Evolutionary conservation across 2,888 invertebrate species (phyloP), one percentile per base, ranked within the genome.

Genomic region (Seladonia tumulorum): DNA sequence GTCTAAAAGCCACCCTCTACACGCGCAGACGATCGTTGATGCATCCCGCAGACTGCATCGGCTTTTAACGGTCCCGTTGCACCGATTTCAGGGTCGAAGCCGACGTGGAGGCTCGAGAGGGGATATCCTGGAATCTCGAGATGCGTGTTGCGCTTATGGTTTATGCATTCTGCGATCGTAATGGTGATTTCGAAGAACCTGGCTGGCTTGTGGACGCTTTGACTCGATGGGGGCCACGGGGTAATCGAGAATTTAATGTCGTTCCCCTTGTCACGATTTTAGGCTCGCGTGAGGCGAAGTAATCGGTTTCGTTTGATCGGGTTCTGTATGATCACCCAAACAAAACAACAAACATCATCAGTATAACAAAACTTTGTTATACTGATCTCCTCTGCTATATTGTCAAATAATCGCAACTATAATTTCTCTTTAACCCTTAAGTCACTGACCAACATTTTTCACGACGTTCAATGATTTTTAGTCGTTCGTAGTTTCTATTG

Each of bases 1-100:
- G 85, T 89, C 90, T 81, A 89, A 90, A 90, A 88, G 84, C 89
- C 88, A 82, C 86, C 88, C 88, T 84, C 85, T 83, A 76, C 66
- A 35, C 76, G 60, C 39, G 63, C 53, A 66, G 80, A 49, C 82
- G 82, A 78, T 71, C 82, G 66, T 57, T 72, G 81, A 85, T 79
- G 83, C 80, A 72, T 80, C 70, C 53, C 74, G 35, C 74, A 77
- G 63, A 63, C 63, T 83, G 70, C 75, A 79, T 79, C 87, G 79
- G 85, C 82, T 81, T 87, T 85, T 90, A 90, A 90, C 90, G 90
- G 90, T 89, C 74, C 77, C 63, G 72, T 76, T 79, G 47, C 29
- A 35, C 53, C 35, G 63, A 35, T 72, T 81, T 63, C n/a, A 12
- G 35, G 72, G 72, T 22, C 29, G 60, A 60, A 18, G 25, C 7